These are phyloP conservation scores for Temnothorax nylanderi DNA, from an alignment of 1,140 invertebrate species.

Conservation along the genomic window DNA sequence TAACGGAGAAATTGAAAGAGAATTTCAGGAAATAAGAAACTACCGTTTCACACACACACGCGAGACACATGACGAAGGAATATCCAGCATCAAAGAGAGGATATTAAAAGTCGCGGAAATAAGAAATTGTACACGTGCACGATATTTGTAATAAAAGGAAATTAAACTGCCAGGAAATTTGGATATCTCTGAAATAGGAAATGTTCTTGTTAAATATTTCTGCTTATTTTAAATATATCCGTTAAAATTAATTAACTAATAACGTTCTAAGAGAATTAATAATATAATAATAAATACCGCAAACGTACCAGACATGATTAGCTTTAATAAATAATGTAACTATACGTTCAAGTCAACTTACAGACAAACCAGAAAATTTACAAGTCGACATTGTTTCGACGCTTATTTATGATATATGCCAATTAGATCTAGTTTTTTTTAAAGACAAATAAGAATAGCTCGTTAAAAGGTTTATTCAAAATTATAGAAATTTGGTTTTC, in stretches of 20 bases:
- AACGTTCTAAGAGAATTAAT: neutral
- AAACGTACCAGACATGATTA: neutral
- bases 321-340: neutral
- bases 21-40: conserved; percentile 16
- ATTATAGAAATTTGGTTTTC: no score
- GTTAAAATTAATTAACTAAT: neutral
- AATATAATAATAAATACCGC: neutral
- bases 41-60: neutral
- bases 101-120: neutral
- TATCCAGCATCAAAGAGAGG: neutral
- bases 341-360: no score
- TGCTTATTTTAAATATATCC: neutral
- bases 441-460: neutral
- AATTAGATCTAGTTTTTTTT: neutral
- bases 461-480: neutral
- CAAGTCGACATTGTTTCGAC: neutral
- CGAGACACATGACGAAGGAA: neutral
- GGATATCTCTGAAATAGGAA: neutral
- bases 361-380: no score
- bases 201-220: neutral
- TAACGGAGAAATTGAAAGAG: conserved; percentile 7
- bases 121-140: neutral
- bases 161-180: neutral
- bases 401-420: neutral
- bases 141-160: neutral